phyloP scores from a whole-genome alignment of 2,888 invertebrate genomes.

The Drosophila percnosoma region DNA sequence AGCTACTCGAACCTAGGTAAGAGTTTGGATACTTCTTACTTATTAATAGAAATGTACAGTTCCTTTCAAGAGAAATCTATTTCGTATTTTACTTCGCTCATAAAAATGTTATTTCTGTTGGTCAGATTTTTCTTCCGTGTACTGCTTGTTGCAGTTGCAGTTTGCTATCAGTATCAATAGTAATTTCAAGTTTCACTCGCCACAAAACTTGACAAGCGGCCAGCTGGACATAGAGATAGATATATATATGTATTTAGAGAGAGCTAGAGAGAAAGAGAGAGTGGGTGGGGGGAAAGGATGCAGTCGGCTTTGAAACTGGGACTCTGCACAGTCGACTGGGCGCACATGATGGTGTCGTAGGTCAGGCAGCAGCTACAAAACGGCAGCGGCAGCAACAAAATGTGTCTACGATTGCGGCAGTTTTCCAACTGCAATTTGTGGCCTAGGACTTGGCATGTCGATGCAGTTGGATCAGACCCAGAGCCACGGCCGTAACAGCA shows the following conservation, averaged over 20 bases:
- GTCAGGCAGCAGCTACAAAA: slow-evolving; percentile 57
- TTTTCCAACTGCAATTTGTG: slow-evolving; percentile 81
- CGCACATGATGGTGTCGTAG: slow-evolving; percentile 77
- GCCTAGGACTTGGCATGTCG: slow-evolving; percentile 59
- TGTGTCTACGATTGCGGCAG: slow-evolving; percentile 67
- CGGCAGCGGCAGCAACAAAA: slow-evolving; percentile 41
- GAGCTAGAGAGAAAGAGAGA: slow-evolving; percentile 7
- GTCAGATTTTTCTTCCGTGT: slow-evolving; percentile 2
- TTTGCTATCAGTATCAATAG: slow-evolving; percentile 79
- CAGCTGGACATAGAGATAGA: slow-evolving; percentile 10
- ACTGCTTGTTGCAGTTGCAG: slow-evolving; percentile 52
- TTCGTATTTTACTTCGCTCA: background rate
- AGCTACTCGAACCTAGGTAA: background rate
- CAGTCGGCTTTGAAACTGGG: slow-evolving; percentile 28
- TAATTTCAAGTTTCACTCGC: slow-evolving; percentile 74
- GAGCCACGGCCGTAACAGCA: slow-evolving; percentile 6
- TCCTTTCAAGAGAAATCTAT: background rate
- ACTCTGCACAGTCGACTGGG: slow-evolving; percentile 21
- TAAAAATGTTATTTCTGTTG: background rate
- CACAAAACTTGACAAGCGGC: slow-evolving; percentile 62
- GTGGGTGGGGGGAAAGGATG: slow-evolving; percentile 2
- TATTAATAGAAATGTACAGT: background rate
- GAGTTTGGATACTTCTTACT: background rate
- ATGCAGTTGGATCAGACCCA: slow-evolving; percentile 37
- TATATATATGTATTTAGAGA: slow-evolving; percentile 1